These are phyloP conservation scores for Brachionus plicatilis DNA, from an alignment of 1,140 invertebrate species.

Conservation along the genomic window DNA sequence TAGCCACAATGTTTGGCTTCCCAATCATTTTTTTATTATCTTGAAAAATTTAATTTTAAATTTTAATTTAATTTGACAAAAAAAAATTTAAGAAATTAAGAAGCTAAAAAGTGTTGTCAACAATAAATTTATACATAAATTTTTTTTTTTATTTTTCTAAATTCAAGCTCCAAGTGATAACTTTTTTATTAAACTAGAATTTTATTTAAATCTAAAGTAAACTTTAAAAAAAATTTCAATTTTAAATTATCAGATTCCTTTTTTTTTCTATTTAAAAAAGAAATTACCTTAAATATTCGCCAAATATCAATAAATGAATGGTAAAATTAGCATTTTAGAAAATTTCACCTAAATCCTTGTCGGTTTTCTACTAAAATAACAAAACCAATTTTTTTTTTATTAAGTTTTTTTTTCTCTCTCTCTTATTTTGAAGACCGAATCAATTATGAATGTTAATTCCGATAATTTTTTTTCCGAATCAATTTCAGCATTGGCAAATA, in stretches of 20 bases:
- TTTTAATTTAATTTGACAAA: background rate
- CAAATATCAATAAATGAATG: background rate
- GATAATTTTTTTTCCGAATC: background rate
- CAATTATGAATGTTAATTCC: background rate
- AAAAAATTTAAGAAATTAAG: constrained; percentile 10
- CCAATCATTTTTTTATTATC: background rate
- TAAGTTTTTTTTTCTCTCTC: background rate
- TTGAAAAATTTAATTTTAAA: background rate
- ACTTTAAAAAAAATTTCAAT: background rate
- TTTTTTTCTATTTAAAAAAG: background rate
- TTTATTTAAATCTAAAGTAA: background rate
- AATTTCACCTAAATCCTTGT: background rate
- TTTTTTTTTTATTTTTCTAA: background rate
- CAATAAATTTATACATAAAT: background rate
- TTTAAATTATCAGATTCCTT: background rate
- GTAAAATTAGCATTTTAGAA: background rate
- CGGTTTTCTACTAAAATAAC: background rate
- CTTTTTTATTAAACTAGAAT: background rate
- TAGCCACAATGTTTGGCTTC: background rate
- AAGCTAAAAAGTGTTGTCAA: constrained; percentile 32
- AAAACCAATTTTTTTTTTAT: background rate
- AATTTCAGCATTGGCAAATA: background rate
- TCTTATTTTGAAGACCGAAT: background rate
- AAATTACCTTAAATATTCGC: background rate
- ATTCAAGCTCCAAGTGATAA: constrained; percentile 26